phyloP scores from a whole-genome alignment of 2,113 vertebrate species.

The Aythya baeri region DNA sequence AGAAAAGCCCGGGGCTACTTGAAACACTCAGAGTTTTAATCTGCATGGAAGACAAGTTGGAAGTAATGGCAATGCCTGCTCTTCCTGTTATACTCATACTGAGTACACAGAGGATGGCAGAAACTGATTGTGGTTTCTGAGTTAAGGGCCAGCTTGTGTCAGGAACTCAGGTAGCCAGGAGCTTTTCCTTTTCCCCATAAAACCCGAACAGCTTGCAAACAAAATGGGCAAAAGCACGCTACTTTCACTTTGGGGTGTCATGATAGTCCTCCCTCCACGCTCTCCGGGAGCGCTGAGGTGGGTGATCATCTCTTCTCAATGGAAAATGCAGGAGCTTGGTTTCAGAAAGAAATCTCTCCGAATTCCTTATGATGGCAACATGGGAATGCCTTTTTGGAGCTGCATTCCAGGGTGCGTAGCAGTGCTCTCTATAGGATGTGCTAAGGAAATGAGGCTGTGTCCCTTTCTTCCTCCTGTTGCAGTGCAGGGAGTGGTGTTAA shows the following conservation, averaged over 20 bases:
- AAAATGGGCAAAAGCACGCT: not conserved
- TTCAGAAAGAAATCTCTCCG: not conserved
- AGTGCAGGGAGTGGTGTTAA: not conserved
- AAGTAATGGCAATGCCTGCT: not conserved
- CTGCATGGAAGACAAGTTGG: not conserved
- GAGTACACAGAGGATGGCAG: not conserved
- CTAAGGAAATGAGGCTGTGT: not conserved
- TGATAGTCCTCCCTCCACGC: not conserved
- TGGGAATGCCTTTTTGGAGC: not conserved
- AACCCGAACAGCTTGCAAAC: not conserved
- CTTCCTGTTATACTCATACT: not conserved
- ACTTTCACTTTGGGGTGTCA: accelerated
- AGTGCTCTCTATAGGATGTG: not conserved
- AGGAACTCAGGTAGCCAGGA: not conserved
- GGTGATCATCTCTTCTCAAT: not conserved
- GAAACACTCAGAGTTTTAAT: not conserved
- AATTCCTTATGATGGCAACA: not conserved
- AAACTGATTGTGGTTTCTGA: not conserved
- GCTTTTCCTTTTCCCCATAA: not conserved
- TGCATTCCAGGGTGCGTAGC: not conserved
- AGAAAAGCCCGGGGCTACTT: not conserved
- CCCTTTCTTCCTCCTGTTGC: not conserved
- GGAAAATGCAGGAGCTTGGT: not conserved
- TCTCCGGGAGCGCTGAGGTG: not conserved
- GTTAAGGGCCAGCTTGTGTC: not conserved